A percentile compares a stretch with the other conserved stretches of the same genome.
phyloP scores from a whole-genome alignment of 2,888 invertebrate species.

The Agrotis puta region DNA sequence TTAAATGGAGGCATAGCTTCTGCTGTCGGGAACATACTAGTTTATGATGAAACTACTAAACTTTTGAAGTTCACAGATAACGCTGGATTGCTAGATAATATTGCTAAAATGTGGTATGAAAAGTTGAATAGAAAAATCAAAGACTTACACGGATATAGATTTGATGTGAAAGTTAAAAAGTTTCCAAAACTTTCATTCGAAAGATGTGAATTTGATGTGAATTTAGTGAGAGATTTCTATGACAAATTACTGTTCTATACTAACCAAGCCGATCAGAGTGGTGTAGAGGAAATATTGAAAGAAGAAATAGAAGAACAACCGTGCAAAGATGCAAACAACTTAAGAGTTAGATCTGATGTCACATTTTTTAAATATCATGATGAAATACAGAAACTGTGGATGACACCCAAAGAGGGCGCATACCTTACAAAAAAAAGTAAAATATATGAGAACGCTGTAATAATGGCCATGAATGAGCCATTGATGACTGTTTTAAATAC shows the following conservation, averaged over 20 bases:
- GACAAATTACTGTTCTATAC: conserved; percentile 51
- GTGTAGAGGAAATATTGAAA: conserved; percentile 37
- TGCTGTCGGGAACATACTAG: conserved; percentile 45
- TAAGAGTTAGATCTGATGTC: conserved; percentile 31
- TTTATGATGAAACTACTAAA: too few relatives aligned
- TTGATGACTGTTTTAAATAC: conserved; percentile 22
- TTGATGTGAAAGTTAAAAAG: conserved; percentile 32
- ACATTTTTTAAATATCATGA: conserved; percentile 52
- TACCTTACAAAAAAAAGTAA: conserved; percentile 40
- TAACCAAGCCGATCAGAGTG: conserved; percentile 46
- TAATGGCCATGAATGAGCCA: conserved; percentile 27
- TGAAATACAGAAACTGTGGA: conserved; percentile 53
- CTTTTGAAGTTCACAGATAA: conserved; percentile 24
- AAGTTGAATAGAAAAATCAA: background rate
- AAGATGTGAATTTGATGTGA: conserved; percentile 21
- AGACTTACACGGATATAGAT: conserved; percentile 42
- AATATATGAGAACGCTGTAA: conserved; percentile 31
- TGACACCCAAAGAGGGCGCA: conserved; percentile 26
- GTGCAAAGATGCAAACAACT: conserved; percentile 6
- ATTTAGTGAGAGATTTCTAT: conserved; percentile 42
- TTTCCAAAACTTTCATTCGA: conserved; percentile 53
- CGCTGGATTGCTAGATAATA: conserved; percentile 2
- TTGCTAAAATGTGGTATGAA: conserved; percentile 28
- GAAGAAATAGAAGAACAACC: conserved; percentile 30
- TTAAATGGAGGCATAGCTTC: conserved; percentile 46